Percentiles rank a stretch among this genome's conserved stretches.
Conservation (phyloP, 2,888 invertebrate species). For the Himalopsyche tibetana region DNA sequence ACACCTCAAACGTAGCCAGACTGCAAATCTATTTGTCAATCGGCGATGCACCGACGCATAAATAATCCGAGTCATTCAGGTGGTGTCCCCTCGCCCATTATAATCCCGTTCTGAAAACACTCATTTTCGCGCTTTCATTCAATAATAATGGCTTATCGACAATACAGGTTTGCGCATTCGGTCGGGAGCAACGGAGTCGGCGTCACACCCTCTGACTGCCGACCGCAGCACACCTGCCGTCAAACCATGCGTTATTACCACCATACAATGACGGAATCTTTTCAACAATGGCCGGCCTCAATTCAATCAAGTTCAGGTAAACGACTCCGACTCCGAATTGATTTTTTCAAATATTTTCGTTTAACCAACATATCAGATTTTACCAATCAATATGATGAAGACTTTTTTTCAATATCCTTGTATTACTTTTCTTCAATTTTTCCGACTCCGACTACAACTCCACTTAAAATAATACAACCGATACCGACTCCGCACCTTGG, state of each 20-base stretch:
- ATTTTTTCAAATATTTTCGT: too few relatives aligned
- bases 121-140: slow-evolving; percentile 59
- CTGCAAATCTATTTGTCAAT: slow-evolving; percentile 42
- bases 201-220: slow-evolving; percentile 29
- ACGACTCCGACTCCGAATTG: too few relatives aligned
- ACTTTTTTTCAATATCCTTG: too few relatives aligned
- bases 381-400: too few relatives aligned
- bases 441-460: too few relatives aligned
- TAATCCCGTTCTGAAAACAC: slow-evolving; percentile 52
- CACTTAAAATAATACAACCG: too few relatives aligned
- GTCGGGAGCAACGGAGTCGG: slow-evolving; percentile 9
- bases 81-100: slow-evolving; percentile 41
- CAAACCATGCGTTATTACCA: not conserved
- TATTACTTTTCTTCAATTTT: too few relatives aligned
- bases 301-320: too few relatives aligned
- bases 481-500: too few relatives aligned
- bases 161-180: slow-evolving; percentile 48
- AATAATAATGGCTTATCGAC: slow-evolving; percentile 57
- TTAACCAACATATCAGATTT: too few relatives aligned
- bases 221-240: slow-evolving; percentile 55
- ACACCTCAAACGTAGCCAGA: slow-evolving; percentile 21
- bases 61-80: slow-evolving; percentile 50
- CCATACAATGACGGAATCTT: not conserved
- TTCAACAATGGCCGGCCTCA: too few relatives aligned
- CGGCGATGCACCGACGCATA: slow-evolving; percentile 20